Base-by-base conservation (phyloP, 2,113 vertebrate genomes). In the Danionella cerebrum region DNA sequence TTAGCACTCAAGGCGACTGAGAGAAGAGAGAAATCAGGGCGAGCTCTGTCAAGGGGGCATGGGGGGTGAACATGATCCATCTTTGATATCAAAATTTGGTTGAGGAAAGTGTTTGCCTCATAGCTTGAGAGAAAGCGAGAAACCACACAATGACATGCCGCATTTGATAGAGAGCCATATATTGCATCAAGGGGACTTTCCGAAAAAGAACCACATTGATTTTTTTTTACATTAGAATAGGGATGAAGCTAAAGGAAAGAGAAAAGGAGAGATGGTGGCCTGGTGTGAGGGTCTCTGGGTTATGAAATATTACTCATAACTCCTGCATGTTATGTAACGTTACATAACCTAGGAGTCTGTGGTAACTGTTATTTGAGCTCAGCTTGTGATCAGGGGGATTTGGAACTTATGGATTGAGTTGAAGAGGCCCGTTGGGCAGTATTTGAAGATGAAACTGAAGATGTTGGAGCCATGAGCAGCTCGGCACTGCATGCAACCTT, bases 301-400 rank as follows among this genome's bases (percentile, higher is more conserved):
- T 83, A 84, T 86, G 82, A 85, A 83, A 85, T 84, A 81, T 84
- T 84, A 80, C 83, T 79, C 80, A 84, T 81, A 78, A 82, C 76
- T 78, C 79, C 78, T 83, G 75, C 79, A 71, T 76, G 82, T 88
- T 88, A 87, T 80, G 78, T 87, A 86, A 88, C 82, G 76, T 87
- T 88, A 87, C 80, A 77, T 88, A 87, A 88, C 84, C 50, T 75
- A 79, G 82, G 82, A 80, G 11, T 83, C 78, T 73, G 76, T 80
- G 50, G 58, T 50, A 42, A 64, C 50, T 79, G 81, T 36, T 48
- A 57, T 50, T 58, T 25, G 54, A 65, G 36, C 50, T 51, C 79
- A 77, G 81, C 83, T 85, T 72, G 78, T 83, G 82, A 87, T 84
- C 80, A 59, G 75, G 73, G 33, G 80, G 75, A 75, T 80, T 25